Conservation (phyloP, 2,113 vertebrate species). For the Ahaetulla prasina region DNA sequence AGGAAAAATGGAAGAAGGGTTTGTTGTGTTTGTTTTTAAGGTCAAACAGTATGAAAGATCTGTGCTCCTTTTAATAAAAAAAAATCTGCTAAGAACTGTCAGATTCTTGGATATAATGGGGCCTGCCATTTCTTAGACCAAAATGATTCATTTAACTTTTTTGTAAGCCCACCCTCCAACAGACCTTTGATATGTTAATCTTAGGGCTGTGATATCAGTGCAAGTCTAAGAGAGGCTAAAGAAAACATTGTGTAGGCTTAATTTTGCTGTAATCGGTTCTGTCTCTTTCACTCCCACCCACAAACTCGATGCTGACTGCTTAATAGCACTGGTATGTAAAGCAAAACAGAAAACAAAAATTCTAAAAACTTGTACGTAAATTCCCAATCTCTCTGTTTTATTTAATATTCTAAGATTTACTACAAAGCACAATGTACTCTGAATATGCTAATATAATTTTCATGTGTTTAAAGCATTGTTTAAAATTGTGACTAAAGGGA, state of each 20-base stretch:
- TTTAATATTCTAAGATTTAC: slow-evolving; percentile 45
- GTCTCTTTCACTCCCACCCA: slow-evolving; percentile 40
- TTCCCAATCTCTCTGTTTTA: slow-evolving; percentile 46
- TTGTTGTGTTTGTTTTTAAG: slow-evolving; percentile 63
- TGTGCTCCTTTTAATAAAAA: slow-evolving; percentile 51
- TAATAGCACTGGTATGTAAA: background rate
- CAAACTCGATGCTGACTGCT: slow-evolving; percentile 28
- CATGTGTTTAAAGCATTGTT: slow-evolving; percentile 34
- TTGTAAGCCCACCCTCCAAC: slow-evolving; percentile 13
- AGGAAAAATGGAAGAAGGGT: slow-evolving; percentile 52
- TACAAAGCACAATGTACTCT: slow-evolving; percentile 58
- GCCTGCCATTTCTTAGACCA: slow-evolving; percentile 54
- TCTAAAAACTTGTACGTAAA: slow-evolving; percentile 18
- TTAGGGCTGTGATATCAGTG: slow-evolving; percentile 56
- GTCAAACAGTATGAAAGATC: slow-evolving; percentile 48
- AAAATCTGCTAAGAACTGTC: slow-evolving; percentile 41
- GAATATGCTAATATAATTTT: slow-evolving; percentile 29
- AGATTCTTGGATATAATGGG: slow-evolving; percentile 48
- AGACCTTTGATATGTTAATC: slow-evolving; percentile 37
- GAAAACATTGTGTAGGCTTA: slow-evolving; percentile 35
- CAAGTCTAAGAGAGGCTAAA: slow-evolving; percentile 55
- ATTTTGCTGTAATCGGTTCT: slow-evolving; percentile 38
- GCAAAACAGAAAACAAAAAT: background rate
- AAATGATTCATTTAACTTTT: slow-evolving; percentile 56
- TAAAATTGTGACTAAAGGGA: slow-evolving; percentile 33